A percentile compares a stretch with the other conserved stretches of the same genome.
phyloP scores from a whole-genome alignment of 2,113 vertebrate genomes.

The Martes martes region DNA sequence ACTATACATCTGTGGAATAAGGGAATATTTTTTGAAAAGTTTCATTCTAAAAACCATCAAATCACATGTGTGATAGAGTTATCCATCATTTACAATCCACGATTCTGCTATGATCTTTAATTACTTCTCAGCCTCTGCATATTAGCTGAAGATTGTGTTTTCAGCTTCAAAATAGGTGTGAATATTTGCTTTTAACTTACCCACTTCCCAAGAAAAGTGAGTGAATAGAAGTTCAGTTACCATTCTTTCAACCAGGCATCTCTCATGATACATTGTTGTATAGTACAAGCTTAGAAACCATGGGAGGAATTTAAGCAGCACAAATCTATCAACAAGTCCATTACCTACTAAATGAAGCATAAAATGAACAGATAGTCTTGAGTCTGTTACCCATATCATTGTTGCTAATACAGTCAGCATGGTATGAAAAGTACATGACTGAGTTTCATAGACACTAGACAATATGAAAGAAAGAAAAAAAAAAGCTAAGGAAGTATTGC shows the following conservation, averaged over 20 bases:
- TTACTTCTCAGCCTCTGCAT: conserved; percentile 8
- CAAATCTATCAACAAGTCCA: conserved; percentile 1
- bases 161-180: not conserved
- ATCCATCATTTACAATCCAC: not conserved
- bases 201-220: conserved; percentile 5
- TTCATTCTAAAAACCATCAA: not conserved
- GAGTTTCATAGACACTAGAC: not conserved
- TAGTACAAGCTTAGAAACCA: not conserved
- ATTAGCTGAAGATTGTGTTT: not conserved
- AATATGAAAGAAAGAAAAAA: not conserved
- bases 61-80: not conserved
- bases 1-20: not conserved
- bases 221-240: conserved; percentile 10
- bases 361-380: conserved; percentile 58
- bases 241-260: not conserved
- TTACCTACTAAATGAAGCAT: conserved; percentile 63
- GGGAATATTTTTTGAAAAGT: not conserved
- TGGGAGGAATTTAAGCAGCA: not conserved
- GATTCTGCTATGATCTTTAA: not conserved
- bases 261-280: not conserved
- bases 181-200: conserved; percentile 23
- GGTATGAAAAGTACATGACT: not conserved
- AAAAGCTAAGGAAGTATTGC: not conserved
- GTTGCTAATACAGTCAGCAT: not conserved
- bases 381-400: not conserved